Base-by-base conservation (phyloP, 1,140 invertebrate genomes). In the Ridgeia piscesae region DNA sequence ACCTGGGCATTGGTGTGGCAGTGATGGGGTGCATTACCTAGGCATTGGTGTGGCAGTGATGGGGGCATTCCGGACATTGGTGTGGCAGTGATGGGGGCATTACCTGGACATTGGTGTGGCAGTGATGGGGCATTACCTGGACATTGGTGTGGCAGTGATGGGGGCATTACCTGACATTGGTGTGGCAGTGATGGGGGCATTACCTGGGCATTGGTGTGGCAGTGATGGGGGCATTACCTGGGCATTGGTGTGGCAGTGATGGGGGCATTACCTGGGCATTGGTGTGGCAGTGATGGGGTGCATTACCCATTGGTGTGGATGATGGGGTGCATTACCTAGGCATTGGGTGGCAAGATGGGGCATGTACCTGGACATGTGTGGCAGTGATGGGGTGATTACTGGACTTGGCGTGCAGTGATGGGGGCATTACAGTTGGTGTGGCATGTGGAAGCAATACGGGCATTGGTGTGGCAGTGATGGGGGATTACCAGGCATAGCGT, bases 281-380 rank as follows among this genome's bases (percentile, higher is more conserved):
- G 91, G 91, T 34, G 35, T 48, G 33, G 34, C 58, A 91, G 91
- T 14, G 34, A 33, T 33, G 34, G 31, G 34, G 89, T n/a, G n/a
- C n/a, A n/a, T n/a, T n/a, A n/a, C n/a, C n/a, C n/a, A n/a, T n/a
- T n/a, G n/a, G n/a, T n/a, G 11, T 89, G 89, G 17, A n/a, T 33
- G 34, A 91, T n/a, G n/a, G 34, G 91, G 91, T n/a, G n/a, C 34
- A 48, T 33, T 35, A 91, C 91, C 91, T 91, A 14, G 21, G 91
- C 42, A 9, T 14, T 91, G 91, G 91, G 35, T 48, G 33, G 34
- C 58, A 91, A 35, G 34, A 33, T 33, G 34, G 31, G 34, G n/a
- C n/a, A n/a, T n/a, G n/a, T n/a, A n/a, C n/a, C n/a, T n/a, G n/a
- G n/a, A n/a, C n/a, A n/a, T n/a, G n/a, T n/a, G n/a, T n/a, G 89